Evolutionary conservation across 2,888 invertebrate species (phyloP), one percentile per base, ranked within the genome.

Genomic region (Drosophila recens): DNA sequence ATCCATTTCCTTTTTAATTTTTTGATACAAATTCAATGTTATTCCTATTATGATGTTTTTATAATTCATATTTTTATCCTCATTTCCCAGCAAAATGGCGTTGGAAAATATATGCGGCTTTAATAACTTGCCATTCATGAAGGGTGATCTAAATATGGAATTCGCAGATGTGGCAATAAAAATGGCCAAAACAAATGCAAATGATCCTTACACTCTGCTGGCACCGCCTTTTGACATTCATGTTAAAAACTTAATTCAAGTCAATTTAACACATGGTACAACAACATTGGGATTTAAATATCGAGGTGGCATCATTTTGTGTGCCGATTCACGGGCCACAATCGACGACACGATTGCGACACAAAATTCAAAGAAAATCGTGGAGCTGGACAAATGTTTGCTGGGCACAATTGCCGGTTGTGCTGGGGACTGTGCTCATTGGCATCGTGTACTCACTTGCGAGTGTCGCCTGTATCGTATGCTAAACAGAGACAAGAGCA

Each of bases 381-480:
- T 99, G 1, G 98, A 98, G 93, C 98, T 99, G 88, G 98, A 98
- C 93, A 96, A 98, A 75, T 98, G 97, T 87, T 94, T 99, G 72
- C 94, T 99, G 85, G 98, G 98, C 33, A 99, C 99, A 0, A 95
- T 99, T 93, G 99, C 99, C 68, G 99, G 99, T 48, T 99, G 99
- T 75, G 99, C 99, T 2, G 99, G 99, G 0, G 99, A 99, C 93
- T 99, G 99, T 91, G 96, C 97, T 0, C 99, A 98, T 92, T 99
- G 99, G 99, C 98, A 99, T 92, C 94, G 99, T 52, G 97, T 98
- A 11, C 94, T 99, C 9, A 95, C 98, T 0, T 98, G 98, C 91
- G 98, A 99, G 90, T 98, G 98, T 91, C 96, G 98, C 10, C 94
- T 99, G 90, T 98, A 98, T 92, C 98, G 99, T 93, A 93, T 99